These are phyloP conservation scores for Onychomys arenicola DNA, from an alignment of 2,797 vertebrate genomes.

Conservation along the genomic window DNA sequence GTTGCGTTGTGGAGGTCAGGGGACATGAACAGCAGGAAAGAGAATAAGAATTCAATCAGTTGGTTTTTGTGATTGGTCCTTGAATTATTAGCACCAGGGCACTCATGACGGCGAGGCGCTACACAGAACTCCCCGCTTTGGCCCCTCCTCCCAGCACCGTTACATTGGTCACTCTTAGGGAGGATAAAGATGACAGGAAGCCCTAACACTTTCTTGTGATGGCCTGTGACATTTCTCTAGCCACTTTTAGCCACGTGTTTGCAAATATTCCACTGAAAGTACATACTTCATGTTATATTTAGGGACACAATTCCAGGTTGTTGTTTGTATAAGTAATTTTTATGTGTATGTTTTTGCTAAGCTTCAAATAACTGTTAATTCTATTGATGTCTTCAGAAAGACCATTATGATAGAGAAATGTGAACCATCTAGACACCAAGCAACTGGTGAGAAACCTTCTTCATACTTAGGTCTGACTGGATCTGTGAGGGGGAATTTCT, in stretches of 20 bases:
- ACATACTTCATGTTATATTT: neutral
- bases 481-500: neutral
- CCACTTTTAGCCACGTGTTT: neutral
- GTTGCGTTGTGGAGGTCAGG: neutral
- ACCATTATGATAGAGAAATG: neutral
- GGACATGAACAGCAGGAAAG: neutral
- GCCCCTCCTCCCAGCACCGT: neutral
- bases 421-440: neutral
- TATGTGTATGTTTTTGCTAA: constrained; percentile 37
- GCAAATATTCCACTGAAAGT: neutral
- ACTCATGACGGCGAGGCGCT: neutral
- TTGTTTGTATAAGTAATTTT: neutral
- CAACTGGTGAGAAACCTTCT: neutral
- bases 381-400: neutral
- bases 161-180: neutral
- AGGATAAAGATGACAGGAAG: neutral
- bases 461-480: neutral
- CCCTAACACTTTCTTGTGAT: neutral
- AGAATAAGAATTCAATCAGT: neutral
- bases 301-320: neutral
- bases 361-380: neutral
- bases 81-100: neutral
- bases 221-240: neutral
- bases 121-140: neutral
- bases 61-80: neutral